Evolutionary conservation across 2,888 invertebrate genomes (phyloP), one percentile per base, ranked within the genome.

Genomic region (Campoplex nolae): DNA sequence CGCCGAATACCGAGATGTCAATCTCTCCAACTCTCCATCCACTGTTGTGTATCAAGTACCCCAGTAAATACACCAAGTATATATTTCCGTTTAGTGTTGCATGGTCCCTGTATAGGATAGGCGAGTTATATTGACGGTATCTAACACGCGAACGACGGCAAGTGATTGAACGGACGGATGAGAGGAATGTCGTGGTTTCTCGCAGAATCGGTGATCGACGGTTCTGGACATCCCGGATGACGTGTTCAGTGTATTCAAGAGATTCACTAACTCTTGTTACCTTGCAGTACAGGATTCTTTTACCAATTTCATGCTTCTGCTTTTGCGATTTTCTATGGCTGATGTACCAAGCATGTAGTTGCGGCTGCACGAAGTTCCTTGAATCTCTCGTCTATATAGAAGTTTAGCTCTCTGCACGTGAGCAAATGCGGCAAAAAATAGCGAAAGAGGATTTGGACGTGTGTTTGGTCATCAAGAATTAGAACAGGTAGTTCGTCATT

Each of bases 1-100:
- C 42, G 75, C 80, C 86, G 87, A 91, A 91, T 92, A 90, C 90
- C 92, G 75, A 90, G 91, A 90, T 90, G 92, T 92, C 92, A 89
- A 91, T 90, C 89, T 87, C 58, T 42, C 71, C 79, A 56, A 74
- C 75, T 81, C 71, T 84, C 75, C 76, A 78, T 71, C 48, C 81
- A 56, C 76, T 54, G 32, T 71, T 79, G 74, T 84, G 79, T 84
- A 87, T 75, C 84, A 84, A 87, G 82, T 83, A 87, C 75, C 23
- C 85, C 56, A 62, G 79, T 78, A 62, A 70, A 71, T 84, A 28
- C 79, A 82, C 56, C 81, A 75, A 79, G 86, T 75, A 23, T 51
- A 73, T 56, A 65, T 71, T 67, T 48, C 81, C 56, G 51, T 78
- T 84, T 62, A 62, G 74, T 73, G 58, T 76, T 56, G 68, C 42